Base-by-base conservation (phyloP, 2,113 vertebrate genomes). In the Entomyzon cyanotis region DNA sequence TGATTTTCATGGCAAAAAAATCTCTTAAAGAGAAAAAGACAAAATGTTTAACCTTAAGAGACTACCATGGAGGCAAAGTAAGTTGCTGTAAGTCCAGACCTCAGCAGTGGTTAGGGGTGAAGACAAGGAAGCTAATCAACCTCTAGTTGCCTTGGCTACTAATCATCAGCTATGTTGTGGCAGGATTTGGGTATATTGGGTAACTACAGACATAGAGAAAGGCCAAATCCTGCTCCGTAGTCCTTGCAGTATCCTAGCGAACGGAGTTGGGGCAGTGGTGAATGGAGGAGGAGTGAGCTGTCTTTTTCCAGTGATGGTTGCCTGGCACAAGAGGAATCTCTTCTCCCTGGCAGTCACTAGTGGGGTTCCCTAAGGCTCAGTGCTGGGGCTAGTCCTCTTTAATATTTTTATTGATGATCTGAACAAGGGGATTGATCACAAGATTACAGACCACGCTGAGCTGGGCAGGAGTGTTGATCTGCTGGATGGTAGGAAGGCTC, bases 361-460 rank as follows among this genome's bases (percentile, higher is more conserved):
- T 68, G n/a, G 20, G 21, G 2, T 7, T 69, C 24, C 30, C n/a
- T n/a, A 30, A 55, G 27, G n/a, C 20, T 37, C 46, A 52, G 16
- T 5, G 35, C 3, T n/a, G 9, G 53, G 24, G 28, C 11, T 39
- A 41, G 39, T 28, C 28, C 9, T 81, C 22, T 68, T 62, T 68
- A 22, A 35, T 69, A 27, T n/a, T 41, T 35, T 64, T 22, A 1
- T 1, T 27, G 41, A 47, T 53, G 24, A 27, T 47, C n/a, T 41
- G 17, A 11, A 47, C 17, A 46, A 41, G 55, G 21, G 15, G 30
- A 3, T 46, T 7, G 11, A 30, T 53, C 39, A 30, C 11, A 30
- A 60, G 16, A 10, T 46, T 0, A 0, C 20, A 30, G 49, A 41
- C 11, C 12, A 49, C 0, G 0, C 9, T 17, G 22, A 60, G 14